These are phyloP conservation scores for Sceloporus undulatus DNA, from an alignment of 2,113 vertebrate species.

Conservation along the genomic window DNA sequence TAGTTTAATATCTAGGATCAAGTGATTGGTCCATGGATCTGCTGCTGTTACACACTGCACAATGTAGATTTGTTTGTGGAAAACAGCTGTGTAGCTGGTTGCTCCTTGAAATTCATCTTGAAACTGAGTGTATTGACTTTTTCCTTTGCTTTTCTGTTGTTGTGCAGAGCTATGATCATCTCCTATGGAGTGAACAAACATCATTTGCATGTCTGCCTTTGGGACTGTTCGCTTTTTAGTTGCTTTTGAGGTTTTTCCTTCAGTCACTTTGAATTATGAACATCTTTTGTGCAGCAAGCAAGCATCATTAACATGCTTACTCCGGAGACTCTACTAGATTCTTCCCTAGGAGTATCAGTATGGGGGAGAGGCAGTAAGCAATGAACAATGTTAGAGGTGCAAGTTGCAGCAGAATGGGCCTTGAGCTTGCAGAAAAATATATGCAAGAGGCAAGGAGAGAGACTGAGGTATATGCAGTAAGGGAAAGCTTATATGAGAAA, in stretches of 20 bases:
- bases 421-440: not conserved
- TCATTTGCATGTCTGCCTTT: conserved; percentile 10
- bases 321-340: not conserved
- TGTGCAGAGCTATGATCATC: not conserved
- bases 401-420: not conserved
- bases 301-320: not conserved
- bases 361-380: not conserved
- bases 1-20: too few species aligned
- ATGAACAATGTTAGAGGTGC: too few species aligned
- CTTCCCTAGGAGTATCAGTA: not conserved
- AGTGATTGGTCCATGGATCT: too few species aligned
- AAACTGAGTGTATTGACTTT: not conserved
- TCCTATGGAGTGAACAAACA: not conserved
- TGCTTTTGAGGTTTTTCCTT: not conserved
- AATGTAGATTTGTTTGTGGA: too few species aligned
- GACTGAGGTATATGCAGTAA: not conserved
- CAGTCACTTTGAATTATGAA: not conserved
- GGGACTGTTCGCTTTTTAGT: not conserved
- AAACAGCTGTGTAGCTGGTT: not conserved
- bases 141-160: too few species aligned
- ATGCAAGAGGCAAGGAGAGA: not conserved
- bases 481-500: too few species aligned
- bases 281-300: not conserved
- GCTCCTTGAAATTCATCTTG: not conserved
- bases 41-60: too few species aligned